Evolutionary conservation across 37 sponge, comb jelly and placozoan genomes (phyloP), one percentile per base, ranked within the genome.

Genomic region (Trichoplax adhaerens): DNA sequence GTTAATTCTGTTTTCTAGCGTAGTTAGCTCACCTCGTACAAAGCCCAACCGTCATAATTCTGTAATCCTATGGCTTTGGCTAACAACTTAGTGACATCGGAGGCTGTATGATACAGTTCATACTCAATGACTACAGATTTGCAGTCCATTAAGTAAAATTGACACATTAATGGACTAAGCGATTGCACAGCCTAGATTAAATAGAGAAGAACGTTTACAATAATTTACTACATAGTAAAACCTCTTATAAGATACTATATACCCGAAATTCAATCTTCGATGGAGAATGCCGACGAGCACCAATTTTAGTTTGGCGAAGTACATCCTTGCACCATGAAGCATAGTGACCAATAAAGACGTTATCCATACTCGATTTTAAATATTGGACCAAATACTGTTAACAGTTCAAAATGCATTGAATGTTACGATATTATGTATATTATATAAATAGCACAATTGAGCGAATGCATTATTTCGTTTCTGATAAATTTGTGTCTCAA

Each of bases 121-220:
- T 89, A 89, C 49, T 87, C 90, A 80, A 93, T 86, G 29, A 90
- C 94, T 69, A 89, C 89, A 50, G 94, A 89, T 73, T 93, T 93
- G 56, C 90, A 87, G 57, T 93, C 94, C 70, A 93, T 78, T 87
- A 93, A 93, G 67, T 93, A 93, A 81, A 93, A 93, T 5, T 90
- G 82, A 54, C 91, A 86, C 80, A 93, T 93, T 48, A 93, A 78
- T 0, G 83, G 88, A 62, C 79, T 87, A 59, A 88, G 77, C 50
- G 79, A 84, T 57, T 72, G 68, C 10, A 89, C 87, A 52, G 83
- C 77, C 94, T 93, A 59, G 8, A 56, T 29, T 29, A 29, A 29
- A 55, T 10, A 48, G 65, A 74, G 64, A 5, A 1, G 2, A 8
- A 7, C 3, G 64, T 3, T 54, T 49, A 77, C 48, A 12, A 3